phyloP scores from a whole-genome alignment of 2,113 vertebrate genomes.

The Tinamus guttatus region DNA sequence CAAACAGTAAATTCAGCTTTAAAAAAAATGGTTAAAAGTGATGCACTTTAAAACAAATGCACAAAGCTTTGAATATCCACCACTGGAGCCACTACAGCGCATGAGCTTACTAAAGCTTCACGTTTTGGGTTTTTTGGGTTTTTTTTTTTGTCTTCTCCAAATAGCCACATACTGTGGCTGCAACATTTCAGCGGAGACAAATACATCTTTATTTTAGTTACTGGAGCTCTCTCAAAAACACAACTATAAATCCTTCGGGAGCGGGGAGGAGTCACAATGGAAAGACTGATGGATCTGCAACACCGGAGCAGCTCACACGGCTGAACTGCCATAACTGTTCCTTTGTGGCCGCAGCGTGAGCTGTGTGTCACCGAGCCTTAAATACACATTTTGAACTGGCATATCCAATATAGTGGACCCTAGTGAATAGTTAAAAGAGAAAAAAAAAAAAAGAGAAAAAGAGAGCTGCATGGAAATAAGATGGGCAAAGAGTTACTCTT shows the following conservation, averaged over 20 bases:
- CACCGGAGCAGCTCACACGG: not conserved
- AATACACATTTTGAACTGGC: constrained; percentile 37
- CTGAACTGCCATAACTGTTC: not conserved
- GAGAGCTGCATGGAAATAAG: not conserved
- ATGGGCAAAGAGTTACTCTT: not conserved
- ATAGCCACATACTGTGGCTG: not conserved
- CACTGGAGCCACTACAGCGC: not conserved
- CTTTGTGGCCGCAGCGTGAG: not conserved
- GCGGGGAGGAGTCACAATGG: constrained; percentile 3
- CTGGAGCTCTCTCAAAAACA: constrained; percentile 59
- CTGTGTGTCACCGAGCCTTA: constrained; percentile 36
- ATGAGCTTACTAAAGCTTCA: not conserved
- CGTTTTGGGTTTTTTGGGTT: not conserved
- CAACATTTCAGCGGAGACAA: constrained; percentile 43
- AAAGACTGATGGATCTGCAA: constrained; percentile 49
- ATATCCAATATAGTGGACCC: constrained; percentile 25
- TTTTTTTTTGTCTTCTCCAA: not conserved
- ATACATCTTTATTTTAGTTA: constrained; percentile 62
- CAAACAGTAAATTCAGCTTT: not conserved
- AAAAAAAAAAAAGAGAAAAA: not conserved
- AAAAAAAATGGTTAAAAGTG: not conserved
- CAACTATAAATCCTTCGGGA: constrained; percentile 26
- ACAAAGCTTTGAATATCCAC: not conserved
- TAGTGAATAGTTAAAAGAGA: constrained; percentile 46
- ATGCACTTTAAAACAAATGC: not conserved